phyloP scores from a whole-genome alignment of 2,113 vertebrate genomes.

The Poecilia latipinna region DNA sequence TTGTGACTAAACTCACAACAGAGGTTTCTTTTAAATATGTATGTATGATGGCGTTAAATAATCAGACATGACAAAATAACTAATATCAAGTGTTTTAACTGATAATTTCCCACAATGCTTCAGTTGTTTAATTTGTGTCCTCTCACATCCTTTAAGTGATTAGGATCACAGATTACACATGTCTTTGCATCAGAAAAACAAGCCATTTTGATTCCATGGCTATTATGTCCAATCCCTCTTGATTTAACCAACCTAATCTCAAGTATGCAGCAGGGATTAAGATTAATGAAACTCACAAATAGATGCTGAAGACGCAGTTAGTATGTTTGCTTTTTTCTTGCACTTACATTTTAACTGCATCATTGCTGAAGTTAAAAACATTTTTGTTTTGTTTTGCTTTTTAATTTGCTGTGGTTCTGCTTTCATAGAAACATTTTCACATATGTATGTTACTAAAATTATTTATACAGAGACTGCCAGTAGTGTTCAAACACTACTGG shows the following conservation, averaged over 20 bases:
- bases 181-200: not conserved
- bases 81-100: no score
- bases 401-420: constrained; percentile 49
- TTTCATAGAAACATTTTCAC: constrained; percentile 50
- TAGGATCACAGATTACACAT: constrained; percentile 9
- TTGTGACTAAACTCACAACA: no score
- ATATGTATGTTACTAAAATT: constrained; percentile 26
- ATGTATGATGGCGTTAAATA: no score
- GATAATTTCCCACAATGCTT: no score
- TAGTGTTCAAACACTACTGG: constrained; percentile 9
- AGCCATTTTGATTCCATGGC: constrained; percentile 24
- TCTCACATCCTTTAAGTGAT: not conserved
- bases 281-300: constrained; percentile 46
- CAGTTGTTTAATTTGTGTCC: no score
- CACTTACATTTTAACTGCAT: constrained; percentile 58
- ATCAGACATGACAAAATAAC: no score
- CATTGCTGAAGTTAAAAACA: constrained; percentile 58
- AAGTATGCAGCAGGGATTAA: constrained; percentile 33
- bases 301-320: constrained; percentile 24
- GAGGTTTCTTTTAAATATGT: no score
- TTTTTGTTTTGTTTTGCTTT: constrained; percentile 45
- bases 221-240: constrained; percentile 32
- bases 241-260: constrained; percentile 50
- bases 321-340: constrained; percentile 47
- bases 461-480: not conserved